Evolutionary conservation across 2,113 vertebrate species (phyloP).

Genomic region (Calyptomena viridis): DNA sequence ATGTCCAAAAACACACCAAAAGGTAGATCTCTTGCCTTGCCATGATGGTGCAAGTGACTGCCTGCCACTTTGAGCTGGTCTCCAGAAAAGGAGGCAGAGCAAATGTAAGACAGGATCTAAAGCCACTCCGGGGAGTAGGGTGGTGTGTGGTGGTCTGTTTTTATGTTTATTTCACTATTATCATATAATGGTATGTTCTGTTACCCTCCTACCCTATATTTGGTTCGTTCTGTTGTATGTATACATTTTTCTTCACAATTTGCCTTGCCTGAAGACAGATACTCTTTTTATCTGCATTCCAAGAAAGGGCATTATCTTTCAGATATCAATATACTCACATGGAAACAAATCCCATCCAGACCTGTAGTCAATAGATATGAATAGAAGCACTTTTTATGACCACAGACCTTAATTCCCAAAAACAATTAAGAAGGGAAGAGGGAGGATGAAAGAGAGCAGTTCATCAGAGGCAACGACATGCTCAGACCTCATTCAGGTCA

Average conservation of each 20-base stretch:
- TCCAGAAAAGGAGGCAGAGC: background rate
- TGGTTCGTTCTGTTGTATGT: too few relatives aligned
- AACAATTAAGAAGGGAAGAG: background rate
- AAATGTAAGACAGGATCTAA: background rate
- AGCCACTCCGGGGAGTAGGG: background rate
- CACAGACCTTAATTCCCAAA: background rate
- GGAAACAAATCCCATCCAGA: background rate
- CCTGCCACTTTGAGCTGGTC: background rate
- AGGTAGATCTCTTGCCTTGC: background rate
- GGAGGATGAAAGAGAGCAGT: background rate
- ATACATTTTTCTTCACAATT: background rate
- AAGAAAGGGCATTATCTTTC: background rate
- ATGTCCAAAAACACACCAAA: rapidly evolving
- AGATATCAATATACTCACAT: background rate
- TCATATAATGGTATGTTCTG: too few relatives aligned
- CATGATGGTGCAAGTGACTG: background rate
- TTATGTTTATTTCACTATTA: too few relatives aligned
- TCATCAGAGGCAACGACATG: background rate
- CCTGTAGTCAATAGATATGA: background rate
- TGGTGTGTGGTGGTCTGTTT: too few relatives aligned
- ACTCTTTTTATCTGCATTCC: background rate
- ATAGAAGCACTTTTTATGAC: background rate
- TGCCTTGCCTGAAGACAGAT: background rate
- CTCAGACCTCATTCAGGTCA: background rate
- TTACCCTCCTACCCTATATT: too few relatives aligned